Conservation (phyloP, 2,888 invertebrate species). For the Acrobasis suavella region DNA sequence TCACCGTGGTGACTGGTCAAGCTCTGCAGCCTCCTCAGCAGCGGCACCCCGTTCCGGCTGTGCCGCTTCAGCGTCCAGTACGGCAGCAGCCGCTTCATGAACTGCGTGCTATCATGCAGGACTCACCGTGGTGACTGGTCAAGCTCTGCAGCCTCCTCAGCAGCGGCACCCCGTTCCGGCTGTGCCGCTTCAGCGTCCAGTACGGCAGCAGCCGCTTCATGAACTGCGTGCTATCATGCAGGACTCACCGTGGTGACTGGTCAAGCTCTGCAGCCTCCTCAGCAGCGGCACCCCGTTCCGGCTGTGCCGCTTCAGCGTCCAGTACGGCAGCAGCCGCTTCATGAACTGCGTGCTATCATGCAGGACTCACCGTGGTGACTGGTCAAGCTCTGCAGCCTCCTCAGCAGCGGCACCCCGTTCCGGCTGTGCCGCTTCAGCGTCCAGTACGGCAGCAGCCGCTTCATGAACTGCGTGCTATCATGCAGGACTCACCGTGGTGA, state of each 20-base stretch:
- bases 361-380: slow-evolving; percentile 62
- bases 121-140: slow-evolving; percentile 60
- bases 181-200: slow-evolving; percentile 98
- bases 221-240: slow-evolving; percentile 92
- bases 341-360: slow-evolving; percentile 94
- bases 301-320: slow-evolving; percentile 97
- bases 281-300: slow-evolving; percentile 97
- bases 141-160: slow-evolving; percentile 84
- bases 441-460: slow-evolving; percentile 97
- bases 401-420: slow-evolving; percentile 96
- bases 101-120: too few species aligned
- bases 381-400: slow-evolving; percentile 80
- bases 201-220: slow-evolving; percentile 95
- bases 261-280: slow-evolving; percentile 80
- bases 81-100: slow-evolving; percentile 94
- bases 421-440: slow-evolving; percentile 96
- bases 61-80: slow-evolving; percentile 99
- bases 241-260: slow-evolving; percentile 63
- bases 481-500: too few species aligned
- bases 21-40: slow-evolving; percentile 86
- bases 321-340: slow-evolving; percentile 95
- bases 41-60: slow-evolving; percentile 96
- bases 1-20: slow-evolving; percentile 60
- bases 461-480: slow-evolving; percentile 93
- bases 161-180: slow-evolving; percentile 97